Evolutionary conservation across 1,140 invertebrate species (phyloP).

Genomic region (Macrosteles quadrilineatus): DNA sequence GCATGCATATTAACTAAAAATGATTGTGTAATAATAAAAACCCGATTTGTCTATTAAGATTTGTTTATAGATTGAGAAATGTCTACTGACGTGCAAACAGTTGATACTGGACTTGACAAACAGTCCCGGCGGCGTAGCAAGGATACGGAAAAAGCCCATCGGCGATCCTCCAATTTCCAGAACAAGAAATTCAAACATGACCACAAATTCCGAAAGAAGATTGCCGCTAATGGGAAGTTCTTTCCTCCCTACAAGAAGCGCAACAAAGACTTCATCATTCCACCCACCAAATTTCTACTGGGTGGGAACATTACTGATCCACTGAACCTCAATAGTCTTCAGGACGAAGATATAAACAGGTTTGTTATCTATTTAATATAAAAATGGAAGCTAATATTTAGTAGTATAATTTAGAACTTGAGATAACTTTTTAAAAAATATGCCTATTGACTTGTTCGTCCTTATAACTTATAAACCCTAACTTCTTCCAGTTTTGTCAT

Average conservation of each 20-base stretch:
- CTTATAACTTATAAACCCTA: too few relatives aligned
- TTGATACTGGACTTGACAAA: constrained; percentile 8
- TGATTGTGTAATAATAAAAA: background rate
- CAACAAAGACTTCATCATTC: constrained; percentile 66
- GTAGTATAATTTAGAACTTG: too few relatives aligned
- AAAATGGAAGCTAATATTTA: too few relatives aligned
- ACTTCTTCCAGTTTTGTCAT: too few relatives aligned
- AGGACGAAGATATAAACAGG: constrained; percentile 83
- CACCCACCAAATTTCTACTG: constrained; percentile 90
- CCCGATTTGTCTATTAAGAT: background rate
- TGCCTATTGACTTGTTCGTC: too few relatives aligned
- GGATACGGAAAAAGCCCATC: constrained; percentile 20
- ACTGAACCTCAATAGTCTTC: constrained; percentile 89
- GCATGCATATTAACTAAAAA: background rate
- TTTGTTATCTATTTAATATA: too few relatives aligned
- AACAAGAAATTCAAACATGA: constrained; percentile 30
- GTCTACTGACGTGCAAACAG: constrained; percentile 19
- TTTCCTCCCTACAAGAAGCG: constrained; percentile 61
- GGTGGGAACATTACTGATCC: constrained; percentile 96
- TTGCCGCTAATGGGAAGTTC: constrained; percentile 31
- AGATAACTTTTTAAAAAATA: too few relatives aligned
- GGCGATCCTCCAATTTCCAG: constrained; percentile 5
- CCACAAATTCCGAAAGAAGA: constrained; percentile 22
- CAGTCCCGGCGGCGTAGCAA: constrained; percentile 19
- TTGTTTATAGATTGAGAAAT: constrained; percentile 20